These are phyloP conservation scores for Caenorhabditis drosophilae DNA, from an alignment of 2,888 invertebrate genomes.

Conservation along the genomic window DNA sequence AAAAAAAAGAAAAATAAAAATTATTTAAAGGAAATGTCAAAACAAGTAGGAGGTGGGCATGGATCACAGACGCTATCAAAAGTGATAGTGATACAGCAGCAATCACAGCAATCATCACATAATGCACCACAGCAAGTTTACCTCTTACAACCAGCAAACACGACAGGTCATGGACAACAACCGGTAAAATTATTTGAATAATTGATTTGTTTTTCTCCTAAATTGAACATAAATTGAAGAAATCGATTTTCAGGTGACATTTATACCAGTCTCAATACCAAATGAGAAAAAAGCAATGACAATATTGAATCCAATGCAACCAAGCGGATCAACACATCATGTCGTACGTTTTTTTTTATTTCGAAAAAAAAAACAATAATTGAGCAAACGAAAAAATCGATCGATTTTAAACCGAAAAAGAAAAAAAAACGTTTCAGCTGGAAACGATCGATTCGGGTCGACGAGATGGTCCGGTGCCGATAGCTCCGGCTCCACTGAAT, in stretches of 20 bases:
- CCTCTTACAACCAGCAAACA: slow-evolving; percentile 32
- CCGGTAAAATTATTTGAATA: slow-evolving; percentile 2
- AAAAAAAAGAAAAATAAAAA: too few relatives aligned
- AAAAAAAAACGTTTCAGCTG: slow-evolving; percentile 10
- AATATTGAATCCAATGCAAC: slow-evolving; percentile 25
- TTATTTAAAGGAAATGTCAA: too few relatives aligned
- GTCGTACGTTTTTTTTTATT: neutral
- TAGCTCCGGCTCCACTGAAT: slow-evolving; percentile 28
- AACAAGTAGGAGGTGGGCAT: neutral
- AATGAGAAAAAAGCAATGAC: slow-evolving; percentile 20
- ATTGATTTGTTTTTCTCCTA: neutral
- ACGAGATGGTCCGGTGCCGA: slow-evolving; percentile 26
- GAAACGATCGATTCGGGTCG: slow-evolving; percentile 33
- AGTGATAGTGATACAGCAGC: slow-evolving; percentile 2
- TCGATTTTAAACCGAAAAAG: neutral
- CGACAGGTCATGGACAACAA: neutral
- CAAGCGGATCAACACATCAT: slow-evolving; percentile 6
- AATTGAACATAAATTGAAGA: too few relatives aligned
- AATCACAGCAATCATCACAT: neutral
- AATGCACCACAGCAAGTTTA: slow-evolving; percentile 25
- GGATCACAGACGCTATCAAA: neutral
- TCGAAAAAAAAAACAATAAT: neutral
- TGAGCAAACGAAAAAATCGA: too few relatives aligned
- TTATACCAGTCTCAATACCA: slow-evolving; percentile 45
- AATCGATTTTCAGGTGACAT: slow-evolving; percentile 46